Base-by-base conservation (phyloP, 2,797 vertebrate genomes). In the Hemibagrus guttatus region DNA sequence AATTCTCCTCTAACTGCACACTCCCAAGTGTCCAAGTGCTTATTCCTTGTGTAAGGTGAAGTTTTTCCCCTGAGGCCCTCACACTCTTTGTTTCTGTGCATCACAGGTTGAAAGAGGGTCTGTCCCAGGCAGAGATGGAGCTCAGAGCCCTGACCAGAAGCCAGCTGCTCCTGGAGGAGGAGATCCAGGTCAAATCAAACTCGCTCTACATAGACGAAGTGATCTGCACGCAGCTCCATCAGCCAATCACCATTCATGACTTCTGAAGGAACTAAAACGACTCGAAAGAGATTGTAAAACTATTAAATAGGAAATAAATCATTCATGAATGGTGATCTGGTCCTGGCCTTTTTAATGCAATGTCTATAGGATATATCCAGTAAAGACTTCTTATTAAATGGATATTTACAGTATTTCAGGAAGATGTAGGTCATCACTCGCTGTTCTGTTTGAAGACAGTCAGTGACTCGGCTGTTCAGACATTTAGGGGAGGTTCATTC, bases 161-260 rank as follows among this genome's bases (percentile, higher is more conserved):
- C 59, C 97, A 98, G 91, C 92, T 97, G 56, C 92, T 94, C 52
- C 94, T 99, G 91, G 96, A 98, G 93, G 95, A 98, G 81, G 96
- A 96, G 91, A 96, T 99, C 78, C 91, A 95, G 61, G 90, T 95
- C 72, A 98, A 98, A 88, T 92, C 95, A 85, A 95, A 94, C 87
- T 94, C 96, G 0, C 89, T 99, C 54, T 99, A 98, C 88, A 96
- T 98, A 0, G 98, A 99, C 0, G 96, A 98, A 88, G 97, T 98
- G 84, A 90, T 97, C 83, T 99, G 98, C 81, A 86, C 91, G 91
- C 96, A 95, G 91, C 94, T 96, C 93, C 94, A 96, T 87, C 95
- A 96, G 90, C 92, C 96, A 78, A 87, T 98, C 4, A 64, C 89
- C 6, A 95, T 97, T 84, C 93, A 93, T 54, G 90, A 23, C 75